Evolutionary conservation across 2,888 invertebrate species (phyloP).

Genomic region (Zaprionus lineosus): DNA sequence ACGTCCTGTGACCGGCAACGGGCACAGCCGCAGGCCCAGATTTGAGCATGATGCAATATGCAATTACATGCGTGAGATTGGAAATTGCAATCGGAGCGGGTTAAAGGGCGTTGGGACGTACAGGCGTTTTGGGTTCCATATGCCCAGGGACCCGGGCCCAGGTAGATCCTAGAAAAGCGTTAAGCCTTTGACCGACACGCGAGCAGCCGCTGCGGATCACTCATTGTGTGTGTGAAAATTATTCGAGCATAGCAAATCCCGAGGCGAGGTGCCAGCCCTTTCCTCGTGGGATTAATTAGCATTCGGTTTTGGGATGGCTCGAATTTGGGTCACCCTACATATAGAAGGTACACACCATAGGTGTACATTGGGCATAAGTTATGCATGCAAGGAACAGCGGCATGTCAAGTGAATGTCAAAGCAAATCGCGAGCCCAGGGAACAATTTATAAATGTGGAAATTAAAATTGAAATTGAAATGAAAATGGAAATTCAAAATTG

Average conservation of each 20-base stretch:
- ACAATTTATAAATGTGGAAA: slow-evolving; percentile 18
- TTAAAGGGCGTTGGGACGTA: slow-evolving; percentile 4
- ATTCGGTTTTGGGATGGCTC: slow-evolving; percentile 56
- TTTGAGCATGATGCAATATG: slow-evolving; percentile 47
- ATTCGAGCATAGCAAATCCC: slow-evolving; percentile 59
- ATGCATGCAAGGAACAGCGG: slow-evolving; percentile 23
- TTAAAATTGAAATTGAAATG: too few relatives aligned
- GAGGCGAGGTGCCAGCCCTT: slow-evolving; percentile 20
- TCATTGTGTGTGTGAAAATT: slow-evolving; percentile 71
- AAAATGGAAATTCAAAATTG: too few relatives aligned
- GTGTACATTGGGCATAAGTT: slow-evolving; percentile 26
- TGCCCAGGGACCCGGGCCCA: too few relatives aligned
- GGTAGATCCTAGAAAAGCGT: slow-evolving; percentile 36
- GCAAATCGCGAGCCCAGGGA: slow-evolving; percentile 42
- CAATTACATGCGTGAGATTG: slow-evolving; percentile 76
- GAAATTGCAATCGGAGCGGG: slow-evolving; percentile 39
- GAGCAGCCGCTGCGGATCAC: slow-evolving; percentile 17
- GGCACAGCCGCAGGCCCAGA: too few relatives aligned
- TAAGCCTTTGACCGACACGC: slow-evolving; percentile 49
- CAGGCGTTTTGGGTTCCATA: slow-evolving; percentile 22
- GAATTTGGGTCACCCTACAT: slow-evolving; percentile 38
- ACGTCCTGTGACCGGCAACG: too few relatives aligned
- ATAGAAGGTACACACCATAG: background rate
- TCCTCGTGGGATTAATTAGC: slow-evolving; percentile 70
- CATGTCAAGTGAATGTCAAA: slow-evolving; percentile 77